Conservation (phyloP, 2,888 invertebrate species). For the Apamea crenata region DNA sequence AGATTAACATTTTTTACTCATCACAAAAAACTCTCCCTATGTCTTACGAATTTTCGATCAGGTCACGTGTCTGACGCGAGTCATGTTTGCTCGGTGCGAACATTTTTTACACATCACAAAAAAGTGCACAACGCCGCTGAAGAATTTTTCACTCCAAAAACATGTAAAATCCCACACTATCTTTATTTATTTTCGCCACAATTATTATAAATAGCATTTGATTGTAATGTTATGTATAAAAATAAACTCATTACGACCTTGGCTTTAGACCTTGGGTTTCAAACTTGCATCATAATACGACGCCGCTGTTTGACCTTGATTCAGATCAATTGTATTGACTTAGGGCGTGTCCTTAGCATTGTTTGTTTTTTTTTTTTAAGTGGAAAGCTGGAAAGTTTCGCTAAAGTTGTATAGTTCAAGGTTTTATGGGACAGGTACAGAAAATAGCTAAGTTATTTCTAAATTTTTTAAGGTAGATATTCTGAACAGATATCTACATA, state of each 20-base stretch:
- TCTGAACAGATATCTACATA: background rate
- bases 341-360: conserved; percentile 31
- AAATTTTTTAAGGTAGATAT: background rate
- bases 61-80: too few species aligned
- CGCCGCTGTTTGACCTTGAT: conserved; percentile 44
- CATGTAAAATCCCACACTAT: too few species aligned
- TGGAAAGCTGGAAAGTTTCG: conserved; percentile 33
- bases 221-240: conserved; percentile 4
- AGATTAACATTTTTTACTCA: too few species aligned
- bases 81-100: too few species aligned
- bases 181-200: background rate
- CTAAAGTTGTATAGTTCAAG: background rate
- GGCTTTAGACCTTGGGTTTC: conserved; percentile 16
- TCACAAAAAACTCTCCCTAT: too few species aligned
- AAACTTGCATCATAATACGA: conserved; percentile 36
- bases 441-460: background rate
- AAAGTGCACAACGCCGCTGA: too few species aligned
- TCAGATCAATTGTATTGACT: conserved; percentile 56
- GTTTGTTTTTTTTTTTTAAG: conserved; percentile 14
- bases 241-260: conserved; percentile 30
- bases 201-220: background rate
- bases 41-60: too few species aligned
- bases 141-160: too few species aligned
- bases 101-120: too few species aligned
- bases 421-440: background rate